Evolutionary conservation across 2,888 invertebrate genomes (phyloP).

Genomic region (Leucoptera coffeella): DNA sequence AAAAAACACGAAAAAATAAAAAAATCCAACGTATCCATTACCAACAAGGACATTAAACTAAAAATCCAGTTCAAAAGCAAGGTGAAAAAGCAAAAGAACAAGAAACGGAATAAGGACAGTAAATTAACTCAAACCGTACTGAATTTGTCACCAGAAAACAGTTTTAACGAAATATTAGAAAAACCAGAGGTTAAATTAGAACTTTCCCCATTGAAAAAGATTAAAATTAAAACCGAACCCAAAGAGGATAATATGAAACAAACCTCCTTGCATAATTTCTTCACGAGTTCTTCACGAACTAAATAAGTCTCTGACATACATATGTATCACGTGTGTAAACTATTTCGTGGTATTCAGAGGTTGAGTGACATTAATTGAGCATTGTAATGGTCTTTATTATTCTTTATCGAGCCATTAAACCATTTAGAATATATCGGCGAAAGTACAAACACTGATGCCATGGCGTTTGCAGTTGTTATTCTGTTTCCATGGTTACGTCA

Average conservation of each 20-base stretch:
- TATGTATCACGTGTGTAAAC: too few relatives aligned
- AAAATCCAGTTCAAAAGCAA: constrained; percentile 14
- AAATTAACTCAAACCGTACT: constrained; percentile 21
- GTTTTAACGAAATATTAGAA: constrained; percentile 10
- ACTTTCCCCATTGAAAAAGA: constrained; percentile 14
- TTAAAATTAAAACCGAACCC: constrained; percentile 14
- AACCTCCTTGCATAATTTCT: constrained; percentile 25
- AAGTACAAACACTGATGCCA: too few relatives aligned
- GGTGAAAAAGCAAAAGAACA: not conserved
- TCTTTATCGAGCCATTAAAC: too few relatives aligned
- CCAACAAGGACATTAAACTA: constrained; percentile 14
- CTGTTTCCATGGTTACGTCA: too few relatives aligned
- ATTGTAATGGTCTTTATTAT: too few relatives aligned
- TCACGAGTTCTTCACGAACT: too few relatives aligned
- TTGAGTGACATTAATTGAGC: too few relatives aligned
- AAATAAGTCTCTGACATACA: too few relatives aligned
- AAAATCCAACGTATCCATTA: constrained; percentile 6
- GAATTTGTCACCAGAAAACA: constrained; percentile 13
- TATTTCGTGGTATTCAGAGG: too few relatives aligned
- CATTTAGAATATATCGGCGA: too few relatives aligned
- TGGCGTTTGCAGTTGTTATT: too few relatives aligned
- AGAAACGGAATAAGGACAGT: too few relatives aligned
- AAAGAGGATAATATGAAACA: constrained; percentile 21
- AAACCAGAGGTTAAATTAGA: constrained; percentile 16
- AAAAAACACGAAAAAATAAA: constrained; percentile 4